Evolutionary conservation across 2,797 vertebrate species (phyloP), one percentile per base, ranked within the genome.

Genomic region (Poliocrania exsul): DNA sequence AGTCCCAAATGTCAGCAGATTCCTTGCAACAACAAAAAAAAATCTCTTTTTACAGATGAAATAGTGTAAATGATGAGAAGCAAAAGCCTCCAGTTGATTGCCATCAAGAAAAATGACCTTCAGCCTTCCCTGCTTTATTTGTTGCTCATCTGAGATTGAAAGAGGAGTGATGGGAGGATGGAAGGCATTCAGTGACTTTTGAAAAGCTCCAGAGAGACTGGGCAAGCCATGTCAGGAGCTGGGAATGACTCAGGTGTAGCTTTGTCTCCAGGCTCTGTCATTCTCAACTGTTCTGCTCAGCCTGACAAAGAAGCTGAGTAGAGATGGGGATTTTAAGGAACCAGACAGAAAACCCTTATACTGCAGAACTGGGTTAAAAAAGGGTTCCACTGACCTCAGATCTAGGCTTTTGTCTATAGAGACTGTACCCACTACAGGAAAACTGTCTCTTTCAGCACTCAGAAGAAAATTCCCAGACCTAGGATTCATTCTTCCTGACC

Each of bases 181-280:
- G 69, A 11, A 88, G 53, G 65, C 58, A 57, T 66, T 74, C 49
- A 29, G 56, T 46, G 50, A 66, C 57, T 81, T 77, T 16, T 70
- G 49, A 87, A 92, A 69, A 84, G 60, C 35, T 69, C 54, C 44
- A 64, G 13, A 69, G 46, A 79, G 31, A 60, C 23, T 21, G 56
- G 51, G 46, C 40, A 90, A 85, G 58, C n/a, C 40, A 29, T 28
- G 69, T 38, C 62, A 82, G 69, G 88, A 82, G 49, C 61, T 83
- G 46, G 23, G 38, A 80, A 81, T 49, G 64, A 60, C 65, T 85
- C 56, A 69, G 51, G n/a, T 37, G 69, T 33, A 71, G 65, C 58
- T 93, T 64, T 94, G 77, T 92, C 77, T 92, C 38, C 82, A 86
- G 77, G 57, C 53, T 88, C 87, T 81, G 69, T 60, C 83, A 61